Base-by-base conservation (phyloP, 2,888 invertebrate species). In the Poecilus cupreus region DNA sequence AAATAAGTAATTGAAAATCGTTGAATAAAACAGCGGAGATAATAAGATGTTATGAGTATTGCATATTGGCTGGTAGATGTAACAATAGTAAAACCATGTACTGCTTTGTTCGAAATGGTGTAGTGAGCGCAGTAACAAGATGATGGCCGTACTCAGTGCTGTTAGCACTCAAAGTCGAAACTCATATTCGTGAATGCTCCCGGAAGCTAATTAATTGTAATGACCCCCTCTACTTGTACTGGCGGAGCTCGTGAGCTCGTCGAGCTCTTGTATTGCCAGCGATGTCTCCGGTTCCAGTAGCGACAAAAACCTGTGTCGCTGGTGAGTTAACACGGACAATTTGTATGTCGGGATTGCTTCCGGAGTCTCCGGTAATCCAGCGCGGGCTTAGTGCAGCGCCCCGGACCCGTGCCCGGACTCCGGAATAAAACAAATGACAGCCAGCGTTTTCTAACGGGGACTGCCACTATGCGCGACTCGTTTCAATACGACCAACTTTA, bases 331-430 rank as follows among this genome's bases (percentile, higher is more conserved):
- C 82, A 82, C 77, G 64, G 57, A 68, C 82, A 82, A 82, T 82
- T 82, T 82, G 82, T 82, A 82, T 82, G 82, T 82, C 43, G 82
- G 82, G 82, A 82, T 82, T 82, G 82, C 77, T 57, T 82, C 76
- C 70, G 72, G 54, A 82, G 77, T 57, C 72, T 77, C 70, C 16
- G 39, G 82, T 77, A 82, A 82, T 82, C 82, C 82, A 57, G 60
- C 39, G 37, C 70, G 11, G 70, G 77, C 68, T 82, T 82, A 77
- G 57, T 54, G 70, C 26, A 22, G 24, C 20, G 37, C 18, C 16
- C 11, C 22, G 70, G 16, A 51, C n/a, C 51, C 16, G 22, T 8
- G 75, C 18, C 13, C 11, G 43, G 60, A 13, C 37, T 16, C 43
- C 32, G 5, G 32, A 46, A 22, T 26, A 26, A 43, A 64, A 78